These are phyloP conservation scores for Eupeodes luniger DNA, from an alignment of 2,888 invertebrate species.

Conservation along the genomic window DNA sequence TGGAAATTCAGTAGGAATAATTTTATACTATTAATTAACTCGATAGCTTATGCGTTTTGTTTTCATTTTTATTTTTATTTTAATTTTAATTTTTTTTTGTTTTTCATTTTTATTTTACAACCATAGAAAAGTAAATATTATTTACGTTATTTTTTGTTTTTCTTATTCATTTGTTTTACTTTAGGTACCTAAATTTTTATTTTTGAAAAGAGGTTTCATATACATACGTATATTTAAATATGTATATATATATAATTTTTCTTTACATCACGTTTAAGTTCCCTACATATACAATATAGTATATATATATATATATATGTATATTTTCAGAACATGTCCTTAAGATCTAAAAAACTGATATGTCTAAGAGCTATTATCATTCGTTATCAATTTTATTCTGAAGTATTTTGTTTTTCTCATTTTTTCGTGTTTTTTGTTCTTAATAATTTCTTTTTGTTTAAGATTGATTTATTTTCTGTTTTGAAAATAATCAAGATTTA, in stretches of 20 bases:
- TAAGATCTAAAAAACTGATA: constrained; percentile 82
- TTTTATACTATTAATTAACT: constrained; percentile 74
- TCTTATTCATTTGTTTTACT: constrained; percentile 53
- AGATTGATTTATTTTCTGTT: constrained; percentile 43
- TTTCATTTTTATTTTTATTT: constrained; percentile 50
- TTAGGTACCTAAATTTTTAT: constrained; percentile 73
- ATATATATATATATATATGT: constrained; percentile 39
- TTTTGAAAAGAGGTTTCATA: constrained; percentile 69
- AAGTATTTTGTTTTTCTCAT: constrained; percentile 49
- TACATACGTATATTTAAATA: constrained; percentile 74
- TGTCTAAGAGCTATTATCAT: constrained; percentile 84
- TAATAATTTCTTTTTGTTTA: not conserved
- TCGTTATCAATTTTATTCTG: constrained; percentile 81
- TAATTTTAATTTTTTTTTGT: too few relatives aligned
- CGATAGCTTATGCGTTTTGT: constrained; percentile 74
- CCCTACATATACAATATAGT: constrained; percentile 55
- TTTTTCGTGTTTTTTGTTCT: constrained; percentile 11
- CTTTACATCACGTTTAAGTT: constrained; percentile 78
- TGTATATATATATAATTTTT: constrained; percentile 78
- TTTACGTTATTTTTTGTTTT: constrained; percentile 67
- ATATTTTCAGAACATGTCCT: constrained; percentile 78
- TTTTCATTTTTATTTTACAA: constrained; percentile 66
- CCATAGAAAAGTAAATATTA: constrained; percentile 76
- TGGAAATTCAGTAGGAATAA: constrained; percentile 75
- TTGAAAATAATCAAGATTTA: constrained; percentile 43